A percentile compares a stretch with the other conserved stretches of the same genome.
These are phyloP conservation scores for Netelia inedita DNA, from an alignment of 2,888 invertebrate species.

Conservation along the genomic window DNA sequence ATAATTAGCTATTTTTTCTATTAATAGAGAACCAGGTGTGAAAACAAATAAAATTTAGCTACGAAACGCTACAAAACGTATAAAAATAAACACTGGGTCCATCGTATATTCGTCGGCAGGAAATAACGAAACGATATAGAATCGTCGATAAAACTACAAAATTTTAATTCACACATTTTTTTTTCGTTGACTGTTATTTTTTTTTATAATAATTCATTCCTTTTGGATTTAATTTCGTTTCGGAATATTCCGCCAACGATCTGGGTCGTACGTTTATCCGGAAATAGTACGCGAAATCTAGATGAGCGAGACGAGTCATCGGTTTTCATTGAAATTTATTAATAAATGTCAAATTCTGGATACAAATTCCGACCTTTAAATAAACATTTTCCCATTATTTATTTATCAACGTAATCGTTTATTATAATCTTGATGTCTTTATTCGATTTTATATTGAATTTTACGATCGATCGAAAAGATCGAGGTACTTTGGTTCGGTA, in stretches of 20 bases:
- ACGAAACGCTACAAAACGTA: background rate
- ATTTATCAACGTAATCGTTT: background rate
- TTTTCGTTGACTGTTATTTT: no score
- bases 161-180: background rate
- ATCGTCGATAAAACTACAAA: background rate
- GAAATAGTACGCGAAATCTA: slow-evolving; percentile 52
- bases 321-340: slow-evolving; percentile 34
- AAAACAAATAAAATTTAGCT: slow-evolving; percentile 24
- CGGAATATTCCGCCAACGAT: background rate
- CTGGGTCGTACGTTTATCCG: background rate
- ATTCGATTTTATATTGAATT: no score
- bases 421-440: no score
- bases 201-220: no score
- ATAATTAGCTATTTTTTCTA: slow-evolving; percentile 71
- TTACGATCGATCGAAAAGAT: no score
- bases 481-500: no score
- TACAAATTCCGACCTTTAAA: slow-evolving; percentile 6
- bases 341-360: slow-evolving; percentile 43
- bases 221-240: no score
- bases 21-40: slow-evolving; percentile 50
- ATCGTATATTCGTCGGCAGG: background rate
- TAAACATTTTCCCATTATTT: slow-evolving; percentile 17
- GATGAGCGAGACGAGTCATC: slow-evolving; percentile 18
- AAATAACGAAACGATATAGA: no score
- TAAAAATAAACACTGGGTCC: background rate